Conservation (phyloP, 2,888 invertebrate genomes). For the Lepas anatifera region DNA sequence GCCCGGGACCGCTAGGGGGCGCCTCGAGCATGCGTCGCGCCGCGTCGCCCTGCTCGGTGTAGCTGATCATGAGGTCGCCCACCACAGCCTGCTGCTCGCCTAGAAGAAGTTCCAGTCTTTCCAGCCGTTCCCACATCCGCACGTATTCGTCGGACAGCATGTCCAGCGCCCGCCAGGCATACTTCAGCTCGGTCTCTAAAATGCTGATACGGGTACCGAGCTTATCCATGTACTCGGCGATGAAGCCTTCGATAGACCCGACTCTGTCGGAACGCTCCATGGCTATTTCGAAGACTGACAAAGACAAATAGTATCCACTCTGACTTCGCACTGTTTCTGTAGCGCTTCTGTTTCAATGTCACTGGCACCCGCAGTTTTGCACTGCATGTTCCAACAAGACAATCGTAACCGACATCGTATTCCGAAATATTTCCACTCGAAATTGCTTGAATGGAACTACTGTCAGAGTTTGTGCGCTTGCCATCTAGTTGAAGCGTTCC, state of each 20-base stretch:
- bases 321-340: too few species aligned
- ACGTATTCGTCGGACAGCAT: slow-evolving; percentile 82
- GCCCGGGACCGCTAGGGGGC: slow-evolving; percentile 35
- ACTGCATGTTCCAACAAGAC: too few species aligned
- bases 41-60: slow-evolving; percentile 36
- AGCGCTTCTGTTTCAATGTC: too few species aligned
- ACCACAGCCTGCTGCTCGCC: slow-evolving; percentile 83
- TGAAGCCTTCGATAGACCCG: slow-evolving; percentile 41
- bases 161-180: slow-evolving; percentile 84
- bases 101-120: slow-evolving; percentile 71
- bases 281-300: too few species aligned
- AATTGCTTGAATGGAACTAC: too few species aligned
- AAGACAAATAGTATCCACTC: too few species aligned
- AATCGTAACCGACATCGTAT: too few species aligned
- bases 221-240: slow-evolving; percentile 83
- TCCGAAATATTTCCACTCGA: too few species aligned
- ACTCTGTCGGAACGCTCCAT: background rate
- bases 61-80: slow-evolving; percentile 69
- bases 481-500: too few species aligned
- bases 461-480: too few species aligned
- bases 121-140: slow-evolving; percentile 84
- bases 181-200: slow-evolving; percentile 78
- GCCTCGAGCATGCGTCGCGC: slow-evolving; percentile 19
- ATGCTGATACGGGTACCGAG: slow-evolving; percentile 73
- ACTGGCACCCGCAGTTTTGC: too few species aligned